Evolutionary conservation across 1,140 invertebrate genomes (phyloP), one percentile per base, ranked within the genome.

Genomic region (Drosophila kanapiae): DNA sequence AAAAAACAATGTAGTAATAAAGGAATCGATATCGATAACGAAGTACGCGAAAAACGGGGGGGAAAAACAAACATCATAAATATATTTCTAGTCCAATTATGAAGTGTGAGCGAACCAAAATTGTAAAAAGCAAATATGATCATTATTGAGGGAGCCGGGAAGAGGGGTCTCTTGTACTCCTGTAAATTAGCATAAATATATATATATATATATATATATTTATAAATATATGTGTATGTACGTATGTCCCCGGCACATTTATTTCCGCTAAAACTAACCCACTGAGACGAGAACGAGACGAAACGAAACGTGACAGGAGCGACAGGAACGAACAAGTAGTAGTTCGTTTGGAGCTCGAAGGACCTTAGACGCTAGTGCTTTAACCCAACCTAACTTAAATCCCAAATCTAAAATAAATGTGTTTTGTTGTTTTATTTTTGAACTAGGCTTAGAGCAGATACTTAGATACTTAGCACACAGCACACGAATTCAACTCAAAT

Each of bases 31-130:
- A 23, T 23, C 23, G 23, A 23, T 23, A 23, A 23, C 23, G 23
- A 23, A 54, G 40, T 47, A 18, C 27, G 45, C 29, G 31, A 14
- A 37, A 54, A 13, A 13, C 5, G 33, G 37, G 40, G 53, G 40
- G 23, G 1, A 48, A 47, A 11, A 42, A 27, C 59, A 56, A 47
- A 57, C 60, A 75, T 62, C 65, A 60, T 71, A 77, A 85, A 76
- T 78, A 78, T 86, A 86, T 78, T 81, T 85, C 82, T 85, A 85
- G 82, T 86, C 82, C 82, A 86, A 86, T 82, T 85, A 85, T 76
- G 23, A 85, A 78, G 68, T 48, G 69, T 62, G 69, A 68, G 63
- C 63, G 76, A 75, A 83, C 57, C 75, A 83, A 80, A 76, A 80
- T 82, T 78, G 80, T 84, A 84, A 77, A 83, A 69, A 71, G 54